Percentiles rank a stretch among this genome's conserved stretches.
Conservation (phyloP, 2,797 vertebrate genomes). For the Lepus oiostolus region DNA sequence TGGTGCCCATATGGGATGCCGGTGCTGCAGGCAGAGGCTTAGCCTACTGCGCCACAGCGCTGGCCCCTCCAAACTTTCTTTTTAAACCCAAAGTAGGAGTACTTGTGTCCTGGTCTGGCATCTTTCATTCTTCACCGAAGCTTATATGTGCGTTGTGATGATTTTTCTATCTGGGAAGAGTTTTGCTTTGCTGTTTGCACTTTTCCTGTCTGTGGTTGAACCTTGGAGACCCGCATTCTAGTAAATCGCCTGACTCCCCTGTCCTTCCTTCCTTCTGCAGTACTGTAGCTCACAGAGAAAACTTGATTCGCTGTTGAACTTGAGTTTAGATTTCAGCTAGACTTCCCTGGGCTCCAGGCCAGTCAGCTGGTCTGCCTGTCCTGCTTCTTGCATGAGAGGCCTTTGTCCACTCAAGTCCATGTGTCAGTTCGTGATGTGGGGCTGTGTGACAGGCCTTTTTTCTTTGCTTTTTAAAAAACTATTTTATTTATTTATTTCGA, state of each 20-base stretch:
- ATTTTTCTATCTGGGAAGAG: neutral
- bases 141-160: neutral
- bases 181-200: neutral
- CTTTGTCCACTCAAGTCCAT: slow-evolving; percentile 47
- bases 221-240: neutral
- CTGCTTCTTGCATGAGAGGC: slow-evolving; percentile 14
- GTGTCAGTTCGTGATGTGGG: slow-evolving; percentile 74
- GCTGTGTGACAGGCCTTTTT: slow-evolving; percentile 55
- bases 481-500: too few relatives aligned
- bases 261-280: neutral
- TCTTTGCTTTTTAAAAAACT: neutral
- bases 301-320: slow-evolving; percentile 38
- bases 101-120: neutral
- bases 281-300: neutral
- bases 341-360: neutral
- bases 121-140: neutral
- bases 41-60: too few relatives aligned
- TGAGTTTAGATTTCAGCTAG: slow-evolving; percentile 37
- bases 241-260: neutral
- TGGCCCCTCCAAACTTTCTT: neutral
- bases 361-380: neutral
- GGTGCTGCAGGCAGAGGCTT: too few relatives aligned
- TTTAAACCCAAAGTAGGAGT: neutral
- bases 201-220: slow-evolving; percentile 34
- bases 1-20: too few relatives aligned